Evolutionary conservation across 2,113 vertebrate species (phyloP).

Genomic region (Chionodraco myersi): DNA sequence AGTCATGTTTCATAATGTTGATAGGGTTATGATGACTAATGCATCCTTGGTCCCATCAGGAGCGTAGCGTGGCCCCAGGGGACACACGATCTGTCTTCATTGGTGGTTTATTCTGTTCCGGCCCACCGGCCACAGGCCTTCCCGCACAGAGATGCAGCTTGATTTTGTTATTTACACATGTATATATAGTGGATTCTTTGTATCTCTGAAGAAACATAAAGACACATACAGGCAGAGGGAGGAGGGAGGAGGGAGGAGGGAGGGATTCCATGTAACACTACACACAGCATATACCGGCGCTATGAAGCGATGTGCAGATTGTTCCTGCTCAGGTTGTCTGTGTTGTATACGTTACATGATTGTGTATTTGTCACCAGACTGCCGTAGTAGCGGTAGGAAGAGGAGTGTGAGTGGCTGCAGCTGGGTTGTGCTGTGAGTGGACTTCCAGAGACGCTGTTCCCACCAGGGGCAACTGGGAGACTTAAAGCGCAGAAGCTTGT

Average conservation of each 20-base stretch:
- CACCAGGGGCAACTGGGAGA: background rate
- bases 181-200: slow-evolving; percentile 16
- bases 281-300: background rate
- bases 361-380: background rate
- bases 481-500: slow-evolving; percentile 1
- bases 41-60: slow-evolving; percentile 11
- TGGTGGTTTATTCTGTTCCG: slow-evolving; percentile 11
- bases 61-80: slow-evolving; percentile 2
- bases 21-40: slow-evolving; percentile 38
- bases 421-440: slow-evolving; percentile 1
- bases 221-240: slow-evolving; percentile 4
- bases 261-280: background rate
- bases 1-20: slow-evolving; percentile 21
- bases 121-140: slow-evolving; percentile 13
- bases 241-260: background rate
- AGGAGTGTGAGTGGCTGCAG: background rate
- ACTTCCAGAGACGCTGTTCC: background rate
- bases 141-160: background rate
- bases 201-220: background rate
- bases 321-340: background rate
- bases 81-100: slow-evolving; percentile 25
- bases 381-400: background rate
- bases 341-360: background rate
- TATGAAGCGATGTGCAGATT: background rate
- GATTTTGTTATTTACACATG: background rate